phyloP scores from a whole-genome alignment of 2,797 vertebrate species.

The Cossypha niveicapilla region DNA sequence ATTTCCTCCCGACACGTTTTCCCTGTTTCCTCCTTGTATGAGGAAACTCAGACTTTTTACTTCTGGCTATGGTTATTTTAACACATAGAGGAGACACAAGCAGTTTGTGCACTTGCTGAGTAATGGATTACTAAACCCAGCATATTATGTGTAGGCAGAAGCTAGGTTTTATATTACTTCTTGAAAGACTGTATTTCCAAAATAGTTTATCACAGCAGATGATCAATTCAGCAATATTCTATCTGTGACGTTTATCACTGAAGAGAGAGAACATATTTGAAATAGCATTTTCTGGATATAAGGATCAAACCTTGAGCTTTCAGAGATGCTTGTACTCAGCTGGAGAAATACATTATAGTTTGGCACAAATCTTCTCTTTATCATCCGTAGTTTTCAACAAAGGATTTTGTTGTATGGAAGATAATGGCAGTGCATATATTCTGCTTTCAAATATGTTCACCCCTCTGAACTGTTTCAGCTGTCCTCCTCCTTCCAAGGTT shows the following conservation, averaged over 20 bases:
- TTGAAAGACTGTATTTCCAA: neutral
- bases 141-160: neutral
- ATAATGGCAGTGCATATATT: neutral
- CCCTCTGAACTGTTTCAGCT: constrained; percentile 9
- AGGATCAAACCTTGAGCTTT: neutral
- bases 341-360: neutral
- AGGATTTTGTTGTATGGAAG: neutral
- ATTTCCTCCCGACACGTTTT: constrained; percentile 1
- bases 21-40: neutral
- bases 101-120: constrained; percentile 5
- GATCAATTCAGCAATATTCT: neutral
- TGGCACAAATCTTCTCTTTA: neutral
- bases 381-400: neutral
- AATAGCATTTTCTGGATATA: neutral
- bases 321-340: neutral
- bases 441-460: neutral
- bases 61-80: neutral
- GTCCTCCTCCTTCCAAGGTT: neutral
- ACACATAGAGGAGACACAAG: neutral
- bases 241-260: neutral
- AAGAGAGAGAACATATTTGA: neutral
- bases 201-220: neutral
- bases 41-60: constrained; percentile 1
- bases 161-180: neutral
- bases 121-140: neutral